Base-by-base conservation (phyloP, 2,113 vertebrate species). In the Opisthocomus hoazin region DNA sequence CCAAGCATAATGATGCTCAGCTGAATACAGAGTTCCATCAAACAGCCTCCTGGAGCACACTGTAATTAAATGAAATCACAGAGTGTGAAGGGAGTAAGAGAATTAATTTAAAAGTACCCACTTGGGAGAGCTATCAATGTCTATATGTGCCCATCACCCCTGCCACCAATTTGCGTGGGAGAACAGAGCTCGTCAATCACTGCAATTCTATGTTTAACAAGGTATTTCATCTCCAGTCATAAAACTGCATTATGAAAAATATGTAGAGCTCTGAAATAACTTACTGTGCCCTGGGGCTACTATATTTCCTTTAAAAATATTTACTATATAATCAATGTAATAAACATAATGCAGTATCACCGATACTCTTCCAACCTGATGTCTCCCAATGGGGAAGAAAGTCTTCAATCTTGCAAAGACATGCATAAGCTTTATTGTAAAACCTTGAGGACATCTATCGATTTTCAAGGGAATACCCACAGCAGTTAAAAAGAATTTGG, bases 1-100 rank as follows among this genome's bases (percentile, higher is more conserved):
- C 99, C 99, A 60, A 99, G 97, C 99, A 99, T 99, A 93, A 99
- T 99, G 98, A 99, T 99, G 97, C 99, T 99, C 64, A 99, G 98
- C 96, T 99, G 99, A 94, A 99, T 99, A 93, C 99, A 99, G 61
- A 99, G 98, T 95, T 99, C 99, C 93, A 99, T 99, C 91, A 99
- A 98, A 97, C 99, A 99, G 94, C 99, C 99, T 64, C 99, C 99
- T 6, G 99, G 99, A 83, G 99, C 99, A 91, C 99, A 99, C 99
- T 99, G 97, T 20, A 80, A 70, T 70, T 45, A 85, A 57, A 97
- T 57, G 96, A 30, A 90, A 66, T 26, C 60, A 8, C 19, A 45
- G 34, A 83, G 36, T 15, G 10, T 63, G 43, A 95, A 87, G 27
- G 30, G 21, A 51, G 13, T 60, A 61, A 64, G 26, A 51, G 11